These are phyloP conservation scores for Stenoptilia bipunctidactyla DNA, from an alignment of 2,888 invertebrate species.

Conservation along the genomic window DNA sequence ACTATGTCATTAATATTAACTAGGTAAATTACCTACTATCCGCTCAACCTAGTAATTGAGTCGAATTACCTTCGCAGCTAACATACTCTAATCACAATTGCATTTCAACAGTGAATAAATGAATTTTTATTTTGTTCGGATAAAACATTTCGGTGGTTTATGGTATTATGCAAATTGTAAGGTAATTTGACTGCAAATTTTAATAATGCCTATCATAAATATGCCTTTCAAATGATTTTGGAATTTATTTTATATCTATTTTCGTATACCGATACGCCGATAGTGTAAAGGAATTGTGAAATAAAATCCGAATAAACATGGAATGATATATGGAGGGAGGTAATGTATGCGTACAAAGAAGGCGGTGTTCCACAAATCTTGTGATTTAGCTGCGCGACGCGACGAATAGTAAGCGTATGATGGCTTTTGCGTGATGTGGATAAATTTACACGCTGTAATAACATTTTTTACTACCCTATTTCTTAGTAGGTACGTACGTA, in stretches of 20 bases:
- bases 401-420: slow-evolving; percentile 56
- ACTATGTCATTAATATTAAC: slow-evolving; percentile 1
- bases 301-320: no score
- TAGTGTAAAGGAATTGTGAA: no score
- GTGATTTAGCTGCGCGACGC: slow-evolving; percentile 67
- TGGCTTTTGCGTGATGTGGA: slow-evolving; percentile 61
- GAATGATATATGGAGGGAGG: no score
- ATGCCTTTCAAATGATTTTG: no score
- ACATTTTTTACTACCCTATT: slow-evolving; percentile 42
- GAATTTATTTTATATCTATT: no score
- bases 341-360: no score
- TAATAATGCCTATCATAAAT: no score
- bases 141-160: no score
- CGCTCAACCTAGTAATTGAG: slow-evolving; percentile 1
- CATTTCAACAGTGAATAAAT: background rate
- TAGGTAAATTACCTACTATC: background rate
- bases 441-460: slow-evolving; percentile 61
- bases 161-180: no score
- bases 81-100: background rate
- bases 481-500: slow-evolving; percentile 3
- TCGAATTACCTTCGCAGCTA: background rate
- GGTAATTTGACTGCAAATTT: no score
- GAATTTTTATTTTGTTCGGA: background rate
- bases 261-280: no score
- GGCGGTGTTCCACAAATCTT: slow-evolving; percentile 53